phyloP scores from a whole-genome alignment of 2,888 invertebrate genomes.

The Epistrophe grossulariae region DNA sequence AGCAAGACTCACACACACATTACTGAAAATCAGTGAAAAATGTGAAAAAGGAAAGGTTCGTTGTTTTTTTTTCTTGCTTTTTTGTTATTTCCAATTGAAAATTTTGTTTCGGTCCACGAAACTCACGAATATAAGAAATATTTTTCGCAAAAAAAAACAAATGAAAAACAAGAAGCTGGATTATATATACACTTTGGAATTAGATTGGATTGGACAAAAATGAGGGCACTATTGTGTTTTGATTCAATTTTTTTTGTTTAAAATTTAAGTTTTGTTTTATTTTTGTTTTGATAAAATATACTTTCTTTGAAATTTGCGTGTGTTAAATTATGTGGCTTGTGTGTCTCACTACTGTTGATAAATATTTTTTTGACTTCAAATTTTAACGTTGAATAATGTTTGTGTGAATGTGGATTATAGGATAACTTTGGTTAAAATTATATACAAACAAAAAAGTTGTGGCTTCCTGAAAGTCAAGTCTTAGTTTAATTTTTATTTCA shows the following conservation, averaged over 20 bases:
- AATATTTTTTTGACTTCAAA: neutral
- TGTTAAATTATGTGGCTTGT: slow-evolving; percentile 3
- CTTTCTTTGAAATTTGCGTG: slow-evolving; percentile 39
- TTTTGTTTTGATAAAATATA: slow-evolving; percentile 4
- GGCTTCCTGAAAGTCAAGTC: no score
- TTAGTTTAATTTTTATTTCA: no score
- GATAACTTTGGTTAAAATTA: no score
- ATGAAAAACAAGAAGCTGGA: slow-evolving; percentile 11
- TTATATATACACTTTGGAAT: neutral
- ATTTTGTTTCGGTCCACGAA: slow-evolving; percentile 70
- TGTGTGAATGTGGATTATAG: no score
- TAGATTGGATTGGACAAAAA: slow-evolving; percentile 11
- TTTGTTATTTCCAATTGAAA: slow-evolving; percentile 44
- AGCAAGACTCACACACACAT: slow-evolving; percentile 58
- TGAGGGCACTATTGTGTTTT: slow-evolving; percentile 30
- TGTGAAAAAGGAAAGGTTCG: slow-evolving; percentile 58
- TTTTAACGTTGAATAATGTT: neutral
- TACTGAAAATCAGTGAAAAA: slow-evolving; percentile 62
- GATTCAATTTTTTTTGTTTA: slow-evolving; percentile 15
- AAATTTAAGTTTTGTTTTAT: neutral
- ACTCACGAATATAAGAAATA: slow-evolving; percentile 61
- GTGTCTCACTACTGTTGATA: neutral
- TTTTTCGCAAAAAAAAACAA: slow-evolving; percentile 24
- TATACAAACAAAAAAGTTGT: no score
- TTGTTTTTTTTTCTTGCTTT: slow-evolving; percentile 27